Conservation (phyloP, 2,888 invertebrate genomes). For the Leuctra nigra region DNA sequence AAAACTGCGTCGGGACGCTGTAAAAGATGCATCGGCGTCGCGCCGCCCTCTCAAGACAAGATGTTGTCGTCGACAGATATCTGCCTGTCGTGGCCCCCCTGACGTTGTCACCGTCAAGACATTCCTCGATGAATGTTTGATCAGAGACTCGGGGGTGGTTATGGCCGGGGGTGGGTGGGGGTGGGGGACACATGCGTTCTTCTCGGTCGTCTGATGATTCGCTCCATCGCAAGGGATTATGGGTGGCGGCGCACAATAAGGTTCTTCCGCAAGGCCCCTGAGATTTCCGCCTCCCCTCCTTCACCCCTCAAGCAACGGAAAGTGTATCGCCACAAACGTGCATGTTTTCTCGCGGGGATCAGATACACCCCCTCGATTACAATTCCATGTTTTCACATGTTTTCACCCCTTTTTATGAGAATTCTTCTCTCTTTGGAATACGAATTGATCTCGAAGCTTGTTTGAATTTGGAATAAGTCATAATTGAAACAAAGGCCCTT, state of each 20-base stretch:
- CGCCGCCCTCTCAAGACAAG: no score
- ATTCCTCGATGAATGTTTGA: slow-evolving; percentile 1
- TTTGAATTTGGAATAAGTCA: no score
- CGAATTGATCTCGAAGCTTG: no score
- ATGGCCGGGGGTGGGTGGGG: background rate
- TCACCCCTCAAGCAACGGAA: background rate
- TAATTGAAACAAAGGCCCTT: no score
- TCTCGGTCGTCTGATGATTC: background rate
- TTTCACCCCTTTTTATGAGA: no score
- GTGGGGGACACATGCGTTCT: background rate
- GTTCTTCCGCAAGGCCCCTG: background rate
- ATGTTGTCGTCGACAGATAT: background rate
- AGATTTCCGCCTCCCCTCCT: background rate
- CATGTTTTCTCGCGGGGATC: slow-evolving; percentile 13
- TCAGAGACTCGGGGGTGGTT: background rate
- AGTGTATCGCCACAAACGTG: slow-evolving; percentile 4
- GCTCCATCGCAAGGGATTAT: background rate
- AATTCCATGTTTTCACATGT: no score
- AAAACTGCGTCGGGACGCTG: no score
- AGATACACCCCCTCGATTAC: background rate
- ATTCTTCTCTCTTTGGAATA: no score
- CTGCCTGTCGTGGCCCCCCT: background rate
- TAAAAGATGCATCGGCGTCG: no score
- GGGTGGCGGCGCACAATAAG: background rate
- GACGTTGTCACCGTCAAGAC: background rate